Conservation (phyloP, 2,888 invertebrate genomes). For the Drosophila emarginata region DNA sequence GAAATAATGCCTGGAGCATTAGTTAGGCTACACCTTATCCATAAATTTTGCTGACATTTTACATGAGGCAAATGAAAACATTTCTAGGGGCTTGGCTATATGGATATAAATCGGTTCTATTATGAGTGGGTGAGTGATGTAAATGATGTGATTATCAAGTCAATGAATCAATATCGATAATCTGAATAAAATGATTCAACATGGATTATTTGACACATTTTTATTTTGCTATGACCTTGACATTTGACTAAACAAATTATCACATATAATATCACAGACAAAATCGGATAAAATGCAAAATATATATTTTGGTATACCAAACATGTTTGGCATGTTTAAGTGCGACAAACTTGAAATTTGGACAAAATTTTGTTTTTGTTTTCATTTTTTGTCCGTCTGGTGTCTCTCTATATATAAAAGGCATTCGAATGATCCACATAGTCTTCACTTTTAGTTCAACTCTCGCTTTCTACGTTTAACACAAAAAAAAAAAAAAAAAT, state of each 20-base stretch:
- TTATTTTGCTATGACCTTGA: conserved; percentile 65
- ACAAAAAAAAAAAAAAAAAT: conserved; percentile 36
- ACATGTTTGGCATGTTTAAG: conserved; percentile 81
- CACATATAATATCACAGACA: conserved; percentile 4
- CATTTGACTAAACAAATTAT: conserved; percentile 59
- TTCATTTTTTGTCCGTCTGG: conserved; percentile 19
- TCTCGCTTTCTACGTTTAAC: conserved; percentile 55
- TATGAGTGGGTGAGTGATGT: conserved; percentile 51
- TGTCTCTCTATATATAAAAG: conserved; percentile 65
- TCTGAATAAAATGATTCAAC: conserved; percentile 30
- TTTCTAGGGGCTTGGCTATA: conserved; percentile 70
- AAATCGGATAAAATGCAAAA: conserved; percentile 1
- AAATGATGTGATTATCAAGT: conserved; percentile 25
- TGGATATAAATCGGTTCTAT: conserved; percentile 57
- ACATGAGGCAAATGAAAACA: conserved; percentile 67
- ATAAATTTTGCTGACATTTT: conserved; percentile 65
- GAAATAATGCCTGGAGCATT: neutral
- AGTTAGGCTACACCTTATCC: conserved; percentile 16
- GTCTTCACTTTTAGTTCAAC: conserved; percentile 54
- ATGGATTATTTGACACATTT: conserved; percentile 51
- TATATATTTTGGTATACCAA: conserved; percentile 59
- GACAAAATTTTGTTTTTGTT: conserved; percentile 15
- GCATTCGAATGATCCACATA: conserved; percentile 46
- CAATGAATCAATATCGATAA: conserved; percentile 44
- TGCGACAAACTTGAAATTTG: conserved; percentile 24